Evolutionary conservation across 2,888 invertebrate genomes (phyloP), one percentile per base, ranked within the genome.

Genomic region (Serripes groenlandicus): DNA sequence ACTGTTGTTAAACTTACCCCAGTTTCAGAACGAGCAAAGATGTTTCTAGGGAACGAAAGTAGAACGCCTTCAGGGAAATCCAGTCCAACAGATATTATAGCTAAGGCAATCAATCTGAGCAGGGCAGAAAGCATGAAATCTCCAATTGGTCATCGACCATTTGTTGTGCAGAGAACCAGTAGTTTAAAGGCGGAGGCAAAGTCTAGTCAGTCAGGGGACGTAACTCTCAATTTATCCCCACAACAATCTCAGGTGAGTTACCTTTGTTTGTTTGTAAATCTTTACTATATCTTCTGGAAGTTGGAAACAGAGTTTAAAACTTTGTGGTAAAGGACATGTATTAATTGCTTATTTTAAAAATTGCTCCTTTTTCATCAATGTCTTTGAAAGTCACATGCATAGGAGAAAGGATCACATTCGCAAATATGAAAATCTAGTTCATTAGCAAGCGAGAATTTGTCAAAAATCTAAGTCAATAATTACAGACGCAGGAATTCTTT

Each of bases 1-100:
- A 86, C 84, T 54, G 82, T 82, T 68, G 62, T 81, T 9, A 89
- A 89, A 75, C 58, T 86, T 3, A 83, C 87, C 0, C 83, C 86
- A 15, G 86, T 86, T 42, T 54, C 88, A 64, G 80, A 87, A 72
- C 72, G 89, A 77, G 86, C 84, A 35, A 78, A 85, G 79, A 66
- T 86, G 70, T 76, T 85, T 64, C 86, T 86, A 62, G 73, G 62
- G 71, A 81, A 66, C 26, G 75, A 79, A 42, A 35, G 64, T 32
- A 79, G 34, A 18, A 60, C 78, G 9, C 26, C 64, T 0, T 81
- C 81, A 4, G 83, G 81, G 9, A 86, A 79, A 42, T 69, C 81
- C 18, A 82, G 80, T 52, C 81, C 86, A 18, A 42, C 77, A 32
- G 79, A 83, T 49, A 81, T 84, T 1, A 84, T 86, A 26, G 32